phyloP scores from a whole-genome alignment of 2,113 vertebrate species.

The Laticauda laticaudata region DNA sequence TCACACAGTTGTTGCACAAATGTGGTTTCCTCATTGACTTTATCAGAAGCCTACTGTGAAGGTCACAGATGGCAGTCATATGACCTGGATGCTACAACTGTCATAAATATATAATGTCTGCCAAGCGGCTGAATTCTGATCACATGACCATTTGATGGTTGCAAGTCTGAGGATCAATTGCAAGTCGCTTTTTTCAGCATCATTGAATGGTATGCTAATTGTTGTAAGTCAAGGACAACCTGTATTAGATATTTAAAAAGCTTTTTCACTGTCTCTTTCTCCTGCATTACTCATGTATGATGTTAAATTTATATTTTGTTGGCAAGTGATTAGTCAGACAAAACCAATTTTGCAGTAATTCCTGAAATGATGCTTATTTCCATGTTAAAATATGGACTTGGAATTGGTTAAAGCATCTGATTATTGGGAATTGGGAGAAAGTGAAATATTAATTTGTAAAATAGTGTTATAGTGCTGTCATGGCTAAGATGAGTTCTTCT shows the following conservation, averaged over 20 bases:
- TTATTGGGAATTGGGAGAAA: not conserved
- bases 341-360: not conserved
- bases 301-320: not conserved
- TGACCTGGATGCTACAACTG: not conserved
- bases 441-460: slow-evolving; percentile 8
- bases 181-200: not conserved
- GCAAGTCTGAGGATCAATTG: not conserved
- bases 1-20: not conserved
- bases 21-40: not conserved
- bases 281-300: not conserved
- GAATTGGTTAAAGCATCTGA: not conserved
- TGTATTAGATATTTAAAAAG: not conserved
- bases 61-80: not conserved
- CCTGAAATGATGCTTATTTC: not conserved
- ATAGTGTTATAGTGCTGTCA: not conserved
- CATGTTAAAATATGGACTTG: not conserved
- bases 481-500: not conserved
- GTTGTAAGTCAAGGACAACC: not conserved
- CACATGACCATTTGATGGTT: not conserved
- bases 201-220: not conserved
- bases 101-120: not conserved
- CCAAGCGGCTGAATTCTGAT: not conserved
- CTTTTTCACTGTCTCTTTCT: not conserved
- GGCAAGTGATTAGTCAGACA: not conserved
- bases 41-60: not conserved